Conservation (phyloP, 2,888 invertebrate genomes). For the Heteromurus nitidus region DNA sequence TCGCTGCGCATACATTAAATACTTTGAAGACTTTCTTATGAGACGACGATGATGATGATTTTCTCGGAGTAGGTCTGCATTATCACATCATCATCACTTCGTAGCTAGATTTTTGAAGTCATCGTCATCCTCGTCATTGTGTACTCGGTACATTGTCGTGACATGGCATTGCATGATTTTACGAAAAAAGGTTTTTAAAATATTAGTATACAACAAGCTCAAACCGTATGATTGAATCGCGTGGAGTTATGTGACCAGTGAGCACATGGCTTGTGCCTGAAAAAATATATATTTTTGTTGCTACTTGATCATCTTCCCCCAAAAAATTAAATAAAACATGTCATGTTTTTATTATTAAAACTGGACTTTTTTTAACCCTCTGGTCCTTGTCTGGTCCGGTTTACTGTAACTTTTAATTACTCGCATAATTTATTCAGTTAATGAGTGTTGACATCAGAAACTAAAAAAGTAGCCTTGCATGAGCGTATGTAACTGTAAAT, state of each 20-base stretch:
- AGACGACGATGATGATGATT: constrained; percentile 1
- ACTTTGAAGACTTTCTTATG: neutral
- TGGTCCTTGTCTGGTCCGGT: too few relatives aligned
- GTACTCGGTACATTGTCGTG: too few relatives aligned
- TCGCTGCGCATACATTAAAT: too few relatives aligned
- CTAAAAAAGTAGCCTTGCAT: neutral
- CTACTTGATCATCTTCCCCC: constrained; percentile 17
- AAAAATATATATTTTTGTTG: too few relatives aligned
- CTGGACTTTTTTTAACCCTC: neutral
- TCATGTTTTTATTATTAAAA: too few relatives aligned
- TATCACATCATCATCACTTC: constrained; percentile 39
- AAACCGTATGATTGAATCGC: constrained; percentile 26
- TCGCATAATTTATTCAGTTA: constrained; percentile 3
- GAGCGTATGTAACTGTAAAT: too few relatives aligned
- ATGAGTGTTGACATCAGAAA: constrained; percentile 15
- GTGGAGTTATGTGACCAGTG: neutral
- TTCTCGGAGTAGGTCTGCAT: constrained; percentile 5
- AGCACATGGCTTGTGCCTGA: neutral
- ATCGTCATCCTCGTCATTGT: constrained; percentile 27
- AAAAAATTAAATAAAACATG: neutral
- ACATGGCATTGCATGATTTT: constrained; percentile 15
- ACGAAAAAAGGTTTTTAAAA: too few relatives aligned
- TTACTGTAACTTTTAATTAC: neutral
- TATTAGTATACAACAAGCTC: constrained; percentile 6
- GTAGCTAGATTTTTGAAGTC: neutral